A percentile compares a stretch with the other conserved stretches of the same genome.
phyloP scores from a whole-genome alignment of 2,797 vertebrate genomes.

The Vespertilio murinus region DNA sequence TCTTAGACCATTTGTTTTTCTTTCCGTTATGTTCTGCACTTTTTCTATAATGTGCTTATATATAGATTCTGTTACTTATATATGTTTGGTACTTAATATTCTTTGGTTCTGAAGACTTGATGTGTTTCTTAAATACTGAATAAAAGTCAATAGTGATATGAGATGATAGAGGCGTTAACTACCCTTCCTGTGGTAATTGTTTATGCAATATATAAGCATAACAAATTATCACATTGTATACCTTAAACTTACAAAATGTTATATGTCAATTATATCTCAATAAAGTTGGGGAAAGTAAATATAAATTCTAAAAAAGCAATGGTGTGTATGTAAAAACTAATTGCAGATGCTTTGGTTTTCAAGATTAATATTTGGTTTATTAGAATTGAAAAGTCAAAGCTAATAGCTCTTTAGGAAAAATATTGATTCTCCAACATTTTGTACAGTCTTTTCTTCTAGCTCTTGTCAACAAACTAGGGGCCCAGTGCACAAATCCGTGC shows the following conservation, averaged over 20 bases:
- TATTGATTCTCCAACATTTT: background rate
- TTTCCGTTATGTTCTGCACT: background rate
- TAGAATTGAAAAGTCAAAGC: background rate
- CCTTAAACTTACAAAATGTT: background rate
- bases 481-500: too few species aligned
- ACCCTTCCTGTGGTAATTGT: background rate
- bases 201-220: background rate
- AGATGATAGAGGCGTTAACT: background rate
- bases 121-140: background rate
- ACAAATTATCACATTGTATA: background rate
- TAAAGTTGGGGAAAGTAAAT: background rate
- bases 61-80: background rate
- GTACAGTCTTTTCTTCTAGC: background rate
- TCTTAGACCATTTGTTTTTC: background rate
- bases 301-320: background rate
- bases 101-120: background rate
- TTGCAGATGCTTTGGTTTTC: background rate
- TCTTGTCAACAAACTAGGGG: background rate
- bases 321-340: background rate
- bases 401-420: background rate
- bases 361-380: background rate
- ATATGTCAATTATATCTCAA: background rate
- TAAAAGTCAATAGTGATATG: background rate
- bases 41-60: background rate
- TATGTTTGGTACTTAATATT: background rate